A percentile compares a stretch with the other conserved stretches of the same genome.
Evolutionary conservation across 2,888 invertebrate species (phyloP).

Genomic region (Hydroisotoma schaefferi): DNA sequence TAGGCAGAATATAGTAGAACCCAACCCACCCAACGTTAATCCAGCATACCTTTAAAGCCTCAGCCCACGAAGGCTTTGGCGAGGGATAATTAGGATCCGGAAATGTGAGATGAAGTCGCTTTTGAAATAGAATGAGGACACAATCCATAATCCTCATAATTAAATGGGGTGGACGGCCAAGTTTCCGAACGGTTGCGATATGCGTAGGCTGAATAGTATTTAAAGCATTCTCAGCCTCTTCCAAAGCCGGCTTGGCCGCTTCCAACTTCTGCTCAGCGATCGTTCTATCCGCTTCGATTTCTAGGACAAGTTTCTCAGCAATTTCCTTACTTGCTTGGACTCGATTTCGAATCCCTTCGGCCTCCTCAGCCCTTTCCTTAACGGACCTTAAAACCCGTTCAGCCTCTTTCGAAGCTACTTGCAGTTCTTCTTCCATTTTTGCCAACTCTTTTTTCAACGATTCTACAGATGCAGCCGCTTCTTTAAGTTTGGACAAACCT

Average conservation of each 20-base stretch:
- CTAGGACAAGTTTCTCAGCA: conserved; percentile 65
- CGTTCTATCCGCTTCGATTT: conserved; percentile 78
- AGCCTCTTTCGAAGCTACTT: conserved; percentile 86
- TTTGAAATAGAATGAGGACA: conserved; percentile 86
- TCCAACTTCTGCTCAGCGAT: conserved; percentile 88
- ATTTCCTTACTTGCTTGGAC: conserved; percentile 94
- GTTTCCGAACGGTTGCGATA: conserved; percentile 88
- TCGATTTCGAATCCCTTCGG: conserved; percentile 73
- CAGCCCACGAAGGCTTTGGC: conserved; percentile 93
- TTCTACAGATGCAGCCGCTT: conserved; percentile 91
- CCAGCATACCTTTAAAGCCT: conserved; percentile 77
- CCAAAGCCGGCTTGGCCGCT: conserved; percentile 90
- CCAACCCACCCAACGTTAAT: too few species aligned
- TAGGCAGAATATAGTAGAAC: too few species aligned
- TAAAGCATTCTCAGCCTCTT: conserved; percentile 90
- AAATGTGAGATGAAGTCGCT: conserved; percentile 75
- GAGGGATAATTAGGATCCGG: conserved; percentile 74
- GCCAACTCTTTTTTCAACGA: conserved; percentile 86
- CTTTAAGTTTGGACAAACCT: conserved; percentile 88
- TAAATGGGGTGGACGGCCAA: conserved; percentile 91
- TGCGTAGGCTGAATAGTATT: conserved; percentile 96
- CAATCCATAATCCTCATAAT: conserved; percentile 98
- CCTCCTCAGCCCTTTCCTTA: conserved; percentile 88
- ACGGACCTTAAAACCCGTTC: conserved; percentile 84
- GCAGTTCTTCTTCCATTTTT: conserved; percentile 90